phyloP scores from a whole-genome alignment of 2,888 invertebrate genomes.

The Parthenolecanium corni region DNA sequence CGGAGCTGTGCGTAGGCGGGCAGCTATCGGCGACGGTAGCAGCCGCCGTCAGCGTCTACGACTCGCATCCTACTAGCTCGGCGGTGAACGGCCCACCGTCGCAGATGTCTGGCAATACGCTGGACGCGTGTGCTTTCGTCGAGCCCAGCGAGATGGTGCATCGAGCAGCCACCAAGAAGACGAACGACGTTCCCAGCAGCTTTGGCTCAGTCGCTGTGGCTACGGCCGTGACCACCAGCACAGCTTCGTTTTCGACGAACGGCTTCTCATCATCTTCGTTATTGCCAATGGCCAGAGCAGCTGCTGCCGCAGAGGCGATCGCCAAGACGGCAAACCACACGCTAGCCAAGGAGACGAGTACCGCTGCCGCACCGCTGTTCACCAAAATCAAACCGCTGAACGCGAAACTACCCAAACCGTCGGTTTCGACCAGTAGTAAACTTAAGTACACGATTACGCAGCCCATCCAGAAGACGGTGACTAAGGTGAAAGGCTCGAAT shows the following conservation, averaged over 20 bases:
- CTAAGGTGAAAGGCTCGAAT: not conserved
- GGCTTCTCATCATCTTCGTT: not conserved
- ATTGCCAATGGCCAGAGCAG: not conserved
- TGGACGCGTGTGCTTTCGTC: not conserved
- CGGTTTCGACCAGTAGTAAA: conserved; percentile 5
- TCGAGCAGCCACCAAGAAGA: not conserved
- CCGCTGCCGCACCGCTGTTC: not conserved
- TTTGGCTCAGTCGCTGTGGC: too few relatives aligned
- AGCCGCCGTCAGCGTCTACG: not conserved
- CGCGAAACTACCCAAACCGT: conserved; percentile 14
- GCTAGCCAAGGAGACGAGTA: not conserved
- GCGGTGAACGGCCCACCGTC: too few relatives aligned
- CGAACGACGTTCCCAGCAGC: not conserved
- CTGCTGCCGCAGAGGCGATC: not conserved
- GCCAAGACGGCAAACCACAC: not conserved
- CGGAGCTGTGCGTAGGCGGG: not conserved
- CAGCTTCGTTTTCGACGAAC: not conserved
- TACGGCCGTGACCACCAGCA: too few relatives aligned
- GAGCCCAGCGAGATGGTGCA: not conserved
- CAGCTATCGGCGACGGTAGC: not conserved
- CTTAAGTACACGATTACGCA: conserved; percentile 14
- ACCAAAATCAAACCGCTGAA: conserved; percentile 3
- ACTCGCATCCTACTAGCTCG: too few relatives aligned
- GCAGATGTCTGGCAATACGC: too few relatives aligned
- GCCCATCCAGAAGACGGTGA: conserved; percentile 2